Conservation (phyloP, 2,888 invertebrate species). For the Hofmannophila pseudospretella region DNA sequence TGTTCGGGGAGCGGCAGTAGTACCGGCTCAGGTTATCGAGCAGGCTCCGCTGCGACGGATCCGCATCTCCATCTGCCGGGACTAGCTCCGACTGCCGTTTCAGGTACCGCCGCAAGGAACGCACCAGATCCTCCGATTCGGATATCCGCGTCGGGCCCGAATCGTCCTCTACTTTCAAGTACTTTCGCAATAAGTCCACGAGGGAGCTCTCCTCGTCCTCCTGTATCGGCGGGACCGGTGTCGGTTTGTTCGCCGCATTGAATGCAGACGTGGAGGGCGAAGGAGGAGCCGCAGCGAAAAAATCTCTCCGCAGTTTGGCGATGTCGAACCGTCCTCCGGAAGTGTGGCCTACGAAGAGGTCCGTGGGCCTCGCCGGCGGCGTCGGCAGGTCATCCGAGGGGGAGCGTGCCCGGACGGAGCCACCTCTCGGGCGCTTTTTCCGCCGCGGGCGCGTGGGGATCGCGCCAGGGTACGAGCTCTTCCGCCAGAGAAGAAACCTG, state of each 20-base stretch:
- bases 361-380: conserved; percentile 60
- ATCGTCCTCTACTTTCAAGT: conserved; percentile 79
- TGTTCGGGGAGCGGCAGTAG: conserved; percentile 80
- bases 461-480: conserved; percentile 88
- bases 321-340: conserved; percentile 82
- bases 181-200: conserved; percentile 82
- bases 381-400: conserved; percentile 81
- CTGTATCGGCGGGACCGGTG: conserved; percentile 36
- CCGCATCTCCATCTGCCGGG: conserved; percentile 45
- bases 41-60: conserved; percentile 71
- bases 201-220: conserved; percentile 76
- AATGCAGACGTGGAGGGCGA: conserved; percentile 40
- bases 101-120: conserved; percentile 79
- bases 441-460: conserved; percentile 74
- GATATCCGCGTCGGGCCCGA: conserved; percentile 56
- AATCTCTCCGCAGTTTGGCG: conserved; percentile 82
- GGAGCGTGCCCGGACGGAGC: conserved; percentile 82
- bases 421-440: conserved; percentile 79
- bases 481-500: conserved; percentile 88
- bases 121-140: conserved; percentile 81
- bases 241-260: conserved; percentile 31
- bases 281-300: conserved; percentile 73
- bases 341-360: conserved; percentile 67
- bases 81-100: conserved; percentile 54
- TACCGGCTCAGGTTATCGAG: conserved; percentile 83